Percentiles rank a stretch among this genome's conserved stretches.
These are phyloP conservation scores for Thamnophis elegans DNA, from an alignment of 2,797 vertebrate genomes.

Conservation along the genomic window DNA sequence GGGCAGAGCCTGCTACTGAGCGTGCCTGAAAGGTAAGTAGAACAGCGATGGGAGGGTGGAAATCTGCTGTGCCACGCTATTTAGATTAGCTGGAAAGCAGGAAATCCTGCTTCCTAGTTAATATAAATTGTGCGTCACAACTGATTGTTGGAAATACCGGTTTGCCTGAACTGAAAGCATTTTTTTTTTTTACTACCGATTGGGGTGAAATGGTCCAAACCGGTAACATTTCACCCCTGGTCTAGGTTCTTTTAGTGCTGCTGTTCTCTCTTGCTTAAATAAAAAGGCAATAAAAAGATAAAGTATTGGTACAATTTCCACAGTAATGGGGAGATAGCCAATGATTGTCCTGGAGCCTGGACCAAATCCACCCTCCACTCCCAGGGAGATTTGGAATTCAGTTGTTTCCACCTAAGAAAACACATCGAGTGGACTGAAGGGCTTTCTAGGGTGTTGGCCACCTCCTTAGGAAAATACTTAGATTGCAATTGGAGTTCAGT, in stretches of 20 bases:
- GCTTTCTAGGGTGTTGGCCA: background rate
- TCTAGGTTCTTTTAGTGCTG: background rate
- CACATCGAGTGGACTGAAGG: background rate
- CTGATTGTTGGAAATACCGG: too few relatives aligned
- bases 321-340: background rate
- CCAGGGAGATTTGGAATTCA: background rate
- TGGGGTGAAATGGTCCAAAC: too few relatives aligned
- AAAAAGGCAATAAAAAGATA: background rate
- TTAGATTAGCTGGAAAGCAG: too few relatives aligned
- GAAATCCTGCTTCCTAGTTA: too few relatives aligned
- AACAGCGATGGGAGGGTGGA: too few relatives aligned
- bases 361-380: background rate
- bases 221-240: too few relatives aligned
- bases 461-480: background rate
- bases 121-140: too few relatives aligned
- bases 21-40: too few relatives aligned
- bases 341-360: background rate
- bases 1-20: too few relatives aligned
- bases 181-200: too few relatives aligned
- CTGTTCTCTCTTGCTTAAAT: background rate
- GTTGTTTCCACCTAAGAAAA: background rate
- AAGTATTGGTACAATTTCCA: background rate
- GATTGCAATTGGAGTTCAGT: background rate
- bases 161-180: too few relatives aligned
- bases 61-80: too few relatives aligned